Base-by-base conservation (phyloP, 2,797 vertebrate species). In the Tachyglossus aculeatus region DNA sequence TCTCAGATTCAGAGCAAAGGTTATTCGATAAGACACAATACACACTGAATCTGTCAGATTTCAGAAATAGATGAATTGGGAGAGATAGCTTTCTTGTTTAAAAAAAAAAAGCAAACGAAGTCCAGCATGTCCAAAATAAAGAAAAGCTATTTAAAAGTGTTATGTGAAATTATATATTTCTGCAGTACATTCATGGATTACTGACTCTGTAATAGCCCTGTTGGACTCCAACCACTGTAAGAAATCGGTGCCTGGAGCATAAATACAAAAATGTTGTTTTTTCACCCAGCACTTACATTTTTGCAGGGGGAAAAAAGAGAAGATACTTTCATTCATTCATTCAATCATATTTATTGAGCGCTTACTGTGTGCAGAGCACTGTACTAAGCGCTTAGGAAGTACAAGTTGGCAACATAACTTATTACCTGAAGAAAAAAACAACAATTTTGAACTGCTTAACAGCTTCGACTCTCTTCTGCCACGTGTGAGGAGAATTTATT, bases 141-240 rank as follows among this genome's bases (percentile, higher is more conserved):
- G 8, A 6, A 5, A 68, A 22, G 68, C 39, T 66, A 51, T 47
- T 29, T n/a, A n/a, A 58, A 64, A 83, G 36, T 53, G 69, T 77
- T 60, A 72, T 12, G 55, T 54, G 12, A 57, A 82, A 63, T 31
- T 71, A 52, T 10, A 50, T 55, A 78, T 67, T 79, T 81, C 74
- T 57, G 64, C 37, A 69, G 50, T 74, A 34, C 33, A 41, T 48
- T 40, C 22, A 54, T 6, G 5, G 71, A 71, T 77, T 66, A 67
- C 40, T 15, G 7, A 31, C 48, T 86, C 31, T 62, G 74, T 54
- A 71, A 71, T 3, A 79, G 54, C 0, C 0, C 9, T 67, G 24
- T 36, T 78, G 47, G 67, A 53, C 21, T 53, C 51, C 43, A 67
- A 55, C 9, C 27, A 10, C 41, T 8, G 55, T 3, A 56, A 27